phyloP scores from a whole-genome alignment of 2,797 vertebrate genomes.

The Tenualosa ilisha region DNA sequence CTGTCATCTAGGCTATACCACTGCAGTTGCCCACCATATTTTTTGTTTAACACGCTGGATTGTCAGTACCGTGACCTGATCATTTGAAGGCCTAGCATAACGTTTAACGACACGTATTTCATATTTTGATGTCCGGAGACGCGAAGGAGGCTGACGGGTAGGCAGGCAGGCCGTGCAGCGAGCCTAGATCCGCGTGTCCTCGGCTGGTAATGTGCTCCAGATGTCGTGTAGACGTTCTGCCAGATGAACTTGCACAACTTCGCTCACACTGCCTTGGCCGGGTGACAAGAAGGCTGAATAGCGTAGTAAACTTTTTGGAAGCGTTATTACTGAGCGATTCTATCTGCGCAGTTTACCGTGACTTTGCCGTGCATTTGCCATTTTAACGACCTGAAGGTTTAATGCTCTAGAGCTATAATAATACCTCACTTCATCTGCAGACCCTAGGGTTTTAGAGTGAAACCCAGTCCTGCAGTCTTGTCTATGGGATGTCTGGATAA shows the following conservation, averaged over 20 bases:
- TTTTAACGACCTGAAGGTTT: not conserved
- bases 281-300: slow-evolving; percentile 65
- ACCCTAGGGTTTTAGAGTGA: not conserved
- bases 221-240: slow-evolving; percentile 73
- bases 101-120: slow-evolving; percentile 66
- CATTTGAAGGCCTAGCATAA: slow-evolving; percentile 42
- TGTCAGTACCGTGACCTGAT: slow-evolving; percentile 25
- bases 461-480: not conserved
- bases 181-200: slow-evolving; percentile 71
- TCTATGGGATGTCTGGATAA: not conserved
- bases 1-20: not conserved
- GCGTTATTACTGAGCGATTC: slow-evolving; percentile 51
- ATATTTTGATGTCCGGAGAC: slow-evolving; percentile 65
- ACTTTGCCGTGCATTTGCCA: not conserved
- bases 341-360: slow-evolving; percentile 31
- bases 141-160: slow-evolving; percentile 18
- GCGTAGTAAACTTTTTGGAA: slow-evolving; percentile 61
- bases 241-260: slow-evolving; percentile 81
- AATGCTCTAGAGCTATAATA: not conserved
- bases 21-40: not conserved
- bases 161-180: slow-evolving; percentile 58
- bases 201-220: slow-evolving; percentile 78
- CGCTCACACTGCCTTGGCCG: slow-evolving; percentile 67
- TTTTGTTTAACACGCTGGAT: not conserved
- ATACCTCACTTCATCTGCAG: not conserved